Percentiles rank a stretch among this genome's conserved stretches.
phyloP scores from a whole-genome alignment of 1,140 invertebrate genomes.

The Drosophila seguyi region DNA sequence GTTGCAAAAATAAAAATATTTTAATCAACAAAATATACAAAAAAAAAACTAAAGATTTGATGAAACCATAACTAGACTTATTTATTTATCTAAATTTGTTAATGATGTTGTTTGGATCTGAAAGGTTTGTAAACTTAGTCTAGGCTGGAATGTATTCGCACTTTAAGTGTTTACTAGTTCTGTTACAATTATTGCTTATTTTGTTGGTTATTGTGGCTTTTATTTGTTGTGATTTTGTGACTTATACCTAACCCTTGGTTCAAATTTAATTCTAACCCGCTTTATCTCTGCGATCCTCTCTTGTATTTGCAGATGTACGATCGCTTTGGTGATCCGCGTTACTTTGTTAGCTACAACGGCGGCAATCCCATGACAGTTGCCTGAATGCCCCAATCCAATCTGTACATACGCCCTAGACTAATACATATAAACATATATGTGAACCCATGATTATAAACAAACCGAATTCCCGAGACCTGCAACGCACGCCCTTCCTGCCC shows the following conservation, averaged over 20 bases:
- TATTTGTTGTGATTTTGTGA: constrained; percentile 14
- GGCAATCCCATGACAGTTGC: constrained; percentile 82
- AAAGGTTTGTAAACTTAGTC: constrained; percentile 47
- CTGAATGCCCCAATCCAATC: constrained; percentile 45
- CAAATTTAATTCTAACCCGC: constrained; percentile 5
- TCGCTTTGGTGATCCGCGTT: constrained; percentile 81
- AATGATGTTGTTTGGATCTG: constrained; percentile 25
- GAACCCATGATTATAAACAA: constrained; percentile 26
- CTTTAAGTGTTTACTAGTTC: constrained; percentile 9
- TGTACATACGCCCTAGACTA: constrained; percentile 57
- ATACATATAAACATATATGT: constrained; percentile 14
- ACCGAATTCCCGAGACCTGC: constrained; percentile 43
- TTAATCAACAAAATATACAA: constrained; percentile 57
- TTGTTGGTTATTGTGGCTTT: constrained; percentile 47
- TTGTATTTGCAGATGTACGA: constrained; percentile 78
- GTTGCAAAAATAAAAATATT: constrained; percentile 78
- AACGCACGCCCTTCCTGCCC: constrained; percentile 25
- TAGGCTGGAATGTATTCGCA: neutral
- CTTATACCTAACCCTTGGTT: constrained; percentile 12
- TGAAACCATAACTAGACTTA: constrained; percentile 20
- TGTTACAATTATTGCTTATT: constrained; percentile 50
- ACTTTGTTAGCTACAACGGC: constrained; percentile 79
- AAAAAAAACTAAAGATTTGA: constrained; percentile 22
- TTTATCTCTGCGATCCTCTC: constrained; percentile 9
- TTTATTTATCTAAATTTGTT: constrained; percentile 26